Evolutionary conservation across 2,113 vertebrate species (phyloP), one percentile per base, ranked within the genome.

Genomic region (Elephantulus edwardii): DNA sequence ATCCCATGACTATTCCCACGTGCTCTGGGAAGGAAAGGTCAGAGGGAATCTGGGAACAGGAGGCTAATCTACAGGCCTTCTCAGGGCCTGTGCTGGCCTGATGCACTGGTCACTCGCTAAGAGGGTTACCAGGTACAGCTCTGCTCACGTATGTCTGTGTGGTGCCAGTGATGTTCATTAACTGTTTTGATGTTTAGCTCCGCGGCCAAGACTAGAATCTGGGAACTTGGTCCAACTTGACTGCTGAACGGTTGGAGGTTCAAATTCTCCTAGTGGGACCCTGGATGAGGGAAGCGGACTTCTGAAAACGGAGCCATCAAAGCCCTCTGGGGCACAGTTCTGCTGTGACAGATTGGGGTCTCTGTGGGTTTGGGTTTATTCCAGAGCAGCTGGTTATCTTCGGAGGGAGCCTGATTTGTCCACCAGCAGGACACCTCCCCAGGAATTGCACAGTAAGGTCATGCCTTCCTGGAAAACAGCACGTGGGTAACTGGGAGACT

Each of bases 1-100:
- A 38, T 8, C 35, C 46, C 8, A 6, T 2, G 52, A 6, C 2
- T 10, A 6, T 6, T 3, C 1, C 46, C n/a, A 20, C 1, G 26
- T 5, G 62, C 44, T 2, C 0, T 1, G 10, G 8, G 26, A n/a
- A 12, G 40, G 52, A 33, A 58, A 8, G 35, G 22, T 64, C 26
- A 6, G 2, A 30, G 24, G 2, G 11, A 19, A 5, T 40, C 35
- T 58, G 11, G 50, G 85, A 70, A 3, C 13, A 24, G 14, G 42
- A 75, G 77, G 20, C 71, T 40, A 54, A 30, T 0, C 62, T 22
- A 14, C 17, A 20, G 80, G 58, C 24, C 52, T 72, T 58, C 48
- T 52, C 86, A 19, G 60, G 68, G 80, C 86, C 72, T 76, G 30
- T 11, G 3, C 66, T 16, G 38, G 19, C 72, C 26, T 22, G 8